Conservation (phyloP, 2,113 vertebrate species). For the Prolemur simus region DNA sequence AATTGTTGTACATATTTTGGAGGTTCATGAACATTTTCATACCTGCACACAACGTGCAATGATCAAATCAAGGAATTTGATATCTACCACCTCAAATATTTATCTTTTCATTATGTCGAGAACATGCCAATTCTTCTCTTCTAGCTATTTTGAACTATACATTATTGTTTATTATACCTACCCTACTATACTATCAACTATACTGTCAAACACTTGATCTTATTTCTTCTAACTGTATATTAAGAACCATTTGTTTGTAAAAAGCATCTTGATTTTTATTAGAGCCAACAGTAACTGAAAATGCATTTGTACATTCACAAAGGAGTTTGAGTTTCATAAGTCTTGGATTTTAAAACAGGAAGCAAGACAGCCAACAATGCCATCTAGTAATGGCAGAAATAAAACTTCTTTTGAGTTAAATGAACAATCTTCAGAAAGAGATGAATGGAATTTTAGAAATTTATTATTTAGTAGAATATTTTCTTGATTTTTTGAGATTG, state of each 20-base stretch:
- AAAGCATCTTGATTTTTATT: slow-evolving; percentile 41
- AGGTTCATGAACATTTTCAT: not conserved
- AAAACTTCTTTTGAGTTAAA: not conserved
- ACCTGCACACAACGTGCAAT: not conserved
- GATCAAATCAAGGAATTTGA: not conserved
- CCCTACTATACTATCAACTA: not conserved
- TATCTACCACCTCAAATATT: not conserved
- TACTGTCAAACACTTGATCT: not conserved
- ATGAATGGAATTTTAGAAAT: not conserved
- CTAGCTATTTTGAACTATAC: not conserved
- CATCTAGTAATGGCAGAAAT: not conserved
- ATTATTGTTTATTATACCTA: not conserved
- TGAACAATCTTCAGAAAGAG: not conserved
- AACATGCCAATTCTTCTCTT: not conserved
- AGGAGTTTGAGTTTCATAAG: not conserved
- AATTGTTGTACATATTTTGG: not conserved
- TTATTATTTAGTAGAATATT: not conserved
- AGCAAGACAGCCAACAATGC: not conserved
- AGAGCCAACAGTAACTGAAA: slow-evolving; percentile 3
- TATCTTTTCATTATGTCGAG: not conserved
- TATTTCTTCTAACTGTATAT: not conserved
- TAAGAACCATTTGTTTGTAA: not conserved
- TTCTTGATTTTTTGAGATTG: not conserved
- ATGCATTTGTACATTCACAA: not conserved
- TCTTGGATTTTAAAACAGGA: slow-evolving; percentile 5